phyloP scores from a whole-genome alignment of 2,113 vertebrate species.

The Labeo catla region DNA sequence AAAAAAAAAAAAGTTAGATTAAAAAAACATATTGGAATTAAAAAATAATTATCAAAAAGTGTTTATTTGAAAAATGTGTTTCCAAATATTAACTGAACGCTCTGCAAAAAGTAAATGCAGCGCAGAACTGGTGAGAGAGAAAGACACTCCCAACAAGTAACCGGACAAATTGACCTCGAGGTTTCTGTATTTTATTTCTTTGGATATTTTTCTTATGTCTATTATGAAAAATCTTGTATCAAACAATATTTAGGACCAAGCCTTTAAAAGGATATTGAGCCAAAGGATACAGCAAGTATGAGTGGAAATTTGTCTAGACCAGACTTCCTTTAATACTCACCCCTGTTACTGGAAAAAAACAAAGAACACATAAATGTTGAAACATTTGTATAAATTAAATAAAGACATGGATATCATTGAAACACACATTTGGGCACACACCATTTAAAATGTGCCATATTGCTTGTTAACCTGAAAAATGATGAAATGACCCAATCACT shows the following conservation, averaged over 20 bases:
- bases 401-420: neutral
- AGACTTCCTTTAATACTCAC: constrained; percentile 86
- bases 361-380: constrained; percentile 64
- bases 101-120: neutral
- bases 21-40: neutral
- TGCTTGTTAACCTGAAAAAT: neutral
- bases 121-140: neutral
- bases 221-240: neutral
- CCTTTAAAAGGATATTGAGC: constrained; percentile 77
- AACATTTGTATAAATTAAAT: neutral
- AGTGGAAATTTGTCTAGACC: constrained; percentile 77
- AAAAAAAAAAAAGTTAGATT: neutral
- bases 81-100: neutral
- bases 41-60: neutral
- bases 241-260: constrained; percentile 16
- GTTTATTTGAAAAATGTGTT: neutral
- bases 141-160: constrained; percentile 61
- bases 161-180: constrained; percentile 48
- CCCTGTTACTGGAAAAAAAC: constrained; percentile 76
- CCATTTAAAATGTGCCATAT: neutral
- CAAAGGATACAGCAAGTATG: constrained; percentile 80
- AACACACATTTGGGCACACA: neutral
- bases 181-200: neutral
- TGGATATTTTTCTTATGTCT: neutral
- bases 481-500: neutral